Evolutionary conservation across 2,888 invertebrate genomes (phyloP), one percentile per base, ranked within the genome.

Genomic region (Sinohyriopsis cumingii): DNA sequence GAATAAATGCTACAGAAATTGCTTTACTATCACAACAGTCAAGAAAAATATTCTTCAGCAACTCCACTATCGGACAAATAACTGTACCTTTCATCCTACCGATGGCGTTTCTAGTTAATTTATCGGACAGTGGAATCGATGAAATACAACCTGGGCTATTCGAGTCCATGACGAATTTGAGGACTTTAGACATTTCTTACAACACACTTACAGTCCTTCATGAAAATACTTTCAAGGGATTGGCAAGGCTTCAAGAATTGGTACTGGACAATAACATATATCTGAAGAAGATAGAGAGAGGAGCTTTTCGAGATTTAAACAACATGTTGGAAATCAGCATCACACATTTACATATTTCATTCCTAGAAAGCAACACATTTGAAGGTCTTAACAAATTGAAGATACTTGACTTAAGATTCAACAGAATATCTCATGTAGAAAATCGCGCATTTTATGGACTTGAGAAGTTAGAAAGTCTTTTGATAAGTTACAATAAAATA

Each of bases 401-500:
- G 1, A 45, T 0, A 1, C 12, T 45, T 12, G 45, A 45, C 45
- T 45, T 45, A 45, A 45, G 45, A 45, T 45, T 45, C 45, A 45
- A 12, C 12, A 45, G 19, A 25, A 22, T 59, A 20, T 5, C 19
- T 28, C 19, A 59, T n/a, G 25, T 25, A 28, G 22, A 25, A 25
- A 19, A 22, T 24, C 59, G 45, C 33, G 28, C 45, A 20, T 33
- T 59, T 59, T 65, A 53, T 60, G 59, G 55, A 53, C 59, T 59
- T 33, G 28, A 45, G 5, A 28, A 59, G 18, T 45, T 69, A 28
- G 15, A 66, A 55, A 63, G n/a, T 20, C 54, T 77, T 24, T 72
- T 72, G 55, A 56, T 77, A 4, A 55, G 67, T 63, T n/a, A 60
- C 15, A 77, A 77, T 65, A 12, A 59, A 28, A 72, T 77, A 22